Base-by-base conservation (phyloP, 2,113 vertebrate genomes). In the Seriola rivoliana region DNA sequence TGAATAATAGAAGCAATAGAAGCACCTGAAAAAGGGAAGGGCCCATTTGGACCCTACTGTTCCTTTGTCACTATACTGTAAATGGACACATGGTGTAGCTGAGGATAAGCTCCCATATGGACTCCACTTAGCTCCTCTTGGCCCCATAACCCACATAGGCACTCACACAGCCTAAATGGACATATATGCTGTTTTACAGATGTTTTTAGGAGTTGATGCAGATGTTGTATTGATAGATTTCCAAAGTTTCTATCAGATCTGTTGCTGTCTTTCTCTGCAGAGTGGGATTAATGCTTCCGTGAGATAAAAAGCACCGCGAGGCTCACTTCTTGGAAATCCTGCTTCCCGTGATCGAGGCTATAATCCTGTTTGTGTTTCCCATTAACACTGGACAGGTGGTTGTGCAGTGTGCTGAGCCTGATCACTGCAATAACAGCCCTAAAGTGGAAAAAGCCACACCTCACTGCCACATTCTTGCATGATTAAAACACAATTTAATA, bases 281-380 rank as follows among this genome's bases (percentile, higher is more conserved):
- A 29, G 57, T 64, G 83, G 80, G 68, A 85, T 85, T 82, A 82
- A 73, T 75, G 23, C 38, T 59, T 29, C 8, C 9, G n/a, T 69
- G 64, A 71, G 58, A 74, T 80, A 55, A 82, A 65, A 85, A 78
- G 34, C 29, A n/a, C 40, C 0, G 42, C 38, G 5, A 12, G 80
- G 83, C 38, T 17, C n/a, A 12, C 12, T 73, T 80, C 86, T 70
- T 40, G 32, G 84, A 86, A 90, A 68, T 75, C 52, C 84, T 16
- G 75, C 57, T 73, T 38, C 77, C 48, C 36, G 5, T 14, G 5
- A 19, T 55, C 4, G 8, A 44, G 48, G 48, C 60, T 71, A 29
- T 85, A 89, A 83, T 85, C 89, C 89, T 52, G 65, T 82, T 69
- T 78, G 84, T 85, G 72, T 82, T 85, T 82, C 65, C 68, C 55